phyloP scores from a whole-genome alignment of 1,140 invertebrate genomes.

The Asbolus verrucosus region DNA sequence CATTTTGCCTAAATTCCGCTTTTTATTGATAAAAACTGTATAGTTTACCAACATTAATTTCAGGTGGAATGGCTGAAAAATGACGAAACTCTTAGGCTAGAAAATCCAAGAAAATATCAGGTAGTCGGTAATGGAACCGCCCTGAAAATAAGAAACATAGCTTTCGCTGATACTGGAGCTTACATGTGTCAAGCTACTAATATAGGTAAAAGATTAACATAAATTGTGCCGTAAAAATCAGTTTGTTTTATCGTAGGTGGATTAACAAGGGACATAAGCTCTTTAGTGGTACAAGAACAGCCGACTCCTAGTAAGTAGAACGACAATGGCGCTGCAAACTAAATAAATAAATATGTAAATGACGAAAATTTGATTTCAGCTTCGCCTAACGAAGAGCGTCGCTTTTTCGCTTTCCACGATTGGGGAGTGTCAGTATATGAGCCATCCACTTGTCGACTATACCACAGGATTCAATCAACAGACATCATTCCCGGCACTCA shows the following conservation, averaged over 20 bases:
- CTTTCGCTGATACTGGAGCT: slow-evolving; percentile 80
- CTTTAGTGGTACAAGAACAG: slow-evolving; percentile 78
- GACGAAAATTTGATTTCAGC: slow-evolving; percentile 63
- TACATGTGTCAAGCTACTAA: slow-evolving; percentile 84
- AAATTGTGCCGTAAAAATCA: background rate
- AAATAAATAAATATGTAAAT: slow-evolving; percentile 24
- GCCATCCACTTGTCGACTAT: slow-evolving; percentile 77
- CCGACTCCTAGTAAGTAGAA: slow-evolving; percentile 73
- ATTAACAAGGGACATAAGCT: slow-evolving; percentile 77
- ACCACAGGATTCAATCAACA: slow-evolving; percentile 80
- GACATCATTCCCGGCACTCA: slow-evolving; percentile 81
- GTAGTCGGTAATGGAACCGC: slow-evolving; percentile 79
- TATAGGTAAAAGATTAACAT: slow-evolving; percentile 61
- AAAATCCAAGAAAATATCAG: slow-evolving; percentile 71
- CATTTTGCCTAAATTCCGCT: no score
- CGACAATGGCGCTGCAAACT: background rate
- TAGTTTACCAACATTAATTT: slow-evolving; percentile 40
- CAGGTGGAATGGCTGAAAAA: slow-evolving; percentile 80
- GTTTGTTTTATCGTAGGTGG: slow-evolving; percentile 68
- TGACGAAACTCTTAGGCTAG: slow-evolving; percentile 73
- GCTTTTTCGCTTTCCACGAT: slow-evolving; percentile 84
- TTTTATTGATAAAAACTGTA: no score
- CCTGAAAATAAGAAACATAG: slow-evolving; percentile 74
- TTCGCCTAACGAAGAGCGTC: slow-evolving; percentile 72
- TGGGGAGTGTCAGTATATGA: slow-evolving; percentile 83